A percentile compares a stretch with the other conserved stretches of the same genome.
Conservation (phyloP, 1,140 invertebrate genomes). For the Hylaeus anthracinus region DNA sequence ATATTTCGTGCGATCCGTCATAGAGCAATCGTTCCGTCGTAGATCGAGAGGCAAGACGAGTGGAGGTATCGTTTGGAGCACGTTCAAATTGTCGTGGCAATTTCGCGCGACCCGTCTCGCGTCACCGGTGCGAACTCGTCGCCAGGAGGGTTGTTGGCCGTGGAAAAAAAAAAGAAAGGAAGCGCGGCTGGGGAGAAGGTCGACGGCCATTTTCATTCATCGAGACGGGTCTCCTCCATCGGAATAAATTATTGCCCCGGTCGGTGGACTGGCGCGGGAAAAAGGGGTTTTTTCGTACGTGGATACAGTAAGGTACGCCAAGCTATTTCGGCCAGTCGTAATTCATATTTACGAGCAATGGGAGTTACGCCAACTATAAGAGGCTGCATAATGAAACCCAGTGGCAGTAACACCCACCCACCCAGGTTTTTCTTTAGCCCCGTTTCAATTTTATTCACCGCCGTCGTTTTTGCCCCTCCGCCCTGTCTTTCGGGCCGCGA, state of each 20-base stretch:
- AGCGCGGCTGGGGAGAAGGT: neutral
- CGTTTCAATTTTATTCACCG: conserved; percentile 49
- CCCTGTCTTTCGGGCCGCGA: conserved; percentile 42
- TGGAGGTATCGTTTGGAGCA: conserved; percentile 24
- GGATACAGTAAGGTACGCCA: conserved; percentile 62
- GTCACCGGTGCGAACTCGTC: conserved; percentile 27
- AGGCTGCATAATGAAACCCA: conserved; percentile 77
- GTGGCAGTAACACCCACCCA: conserved; percentile 58
- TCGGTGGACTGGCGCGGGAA: conserved; percentile 39
- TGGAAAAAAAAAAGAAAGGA: neutral
- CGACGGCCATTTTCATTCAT: conserved; percentile 70
- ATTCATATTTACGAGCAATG: conserved; percentile 78
- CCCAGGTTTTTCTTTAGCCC: conserved; percentile 38
- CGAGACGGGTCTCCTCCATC: conserved; percentile 59
- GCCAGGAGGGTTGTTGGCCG: conserved; percentile 13
- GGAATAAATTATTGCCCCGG: conserved; percentile 70
- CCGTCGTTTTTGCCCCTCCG: conserved; percentile 34
- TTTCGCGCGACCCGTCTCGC: conserved; percentile 27
- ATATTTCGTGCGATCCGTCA: no score
- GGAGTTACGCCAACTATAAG: conserved; percentile 78
- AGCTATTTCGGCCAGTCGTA: conserved; percentile 74
- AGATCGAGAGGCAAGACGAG: conserved; percentile 10
- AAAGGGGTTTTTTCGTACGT: conserved; percentile 50
- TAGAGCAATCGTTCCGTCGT: neutral
- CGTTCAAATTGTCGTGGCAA: conserved; percentile 29